phyloP scores from a whole-genome alignment of 2,113 vertebrate species.

The Larimichthys polyactis region DNA sequence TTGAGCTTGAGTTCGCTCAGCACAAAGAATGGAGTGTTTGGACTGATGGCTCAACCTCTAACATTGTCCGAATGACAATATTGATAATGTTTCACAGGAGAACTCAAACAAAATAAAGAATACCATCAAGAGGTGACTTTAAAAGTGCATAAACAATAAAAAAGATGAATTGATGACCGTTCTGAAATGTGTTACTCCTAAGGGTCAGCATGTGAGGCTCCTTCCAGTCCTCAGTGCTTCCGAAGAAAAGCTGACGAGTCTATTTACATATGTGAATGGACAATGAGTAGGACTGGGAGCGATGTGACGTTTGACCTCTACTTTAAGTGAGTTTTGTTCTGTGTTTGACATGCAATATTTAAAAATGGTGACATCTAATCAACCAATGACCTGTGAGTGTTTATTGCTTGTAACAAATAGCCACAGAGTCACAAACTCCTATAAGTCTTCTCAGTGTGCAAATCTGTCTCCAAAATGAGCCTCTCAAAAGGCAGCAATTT shows the following conservation, averaged over 20 bases:
- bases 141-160: neutral
- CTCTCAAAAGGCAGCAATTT: neutral
- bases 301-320: conserved; percentile 59
- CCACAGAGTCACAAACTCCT: neutral
- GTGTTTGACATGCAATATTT: conserved; percentile 2
- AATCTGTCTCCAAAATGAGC: neutral
- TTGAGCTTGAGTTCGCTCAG: neutral
- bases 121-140: neutral
- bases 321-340: conserved; percentile 66
- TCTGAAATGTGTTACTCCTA: conserved; percentile 17
- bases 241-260: conserved; percentile 3
- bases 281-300: conserved; percentile 4
- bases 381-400: neutral
- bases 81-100: neutral
- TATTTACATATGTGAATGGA: conserved; percentile 80
- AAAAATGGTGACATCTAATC: neutral
- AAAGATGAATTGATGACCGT: neutral
- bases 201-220: conserved; percentile 64
- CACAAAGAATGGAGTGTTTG: too few relatives aligned
- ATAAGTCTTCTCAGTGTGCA: neutral
- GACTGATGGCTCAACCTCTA: too few relatives aligned
- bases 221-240: conserved; percentile 77
- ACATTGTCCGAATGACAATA: too few relatives aligned
- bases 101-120: neutral
- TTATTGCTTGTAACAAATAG: neutral